phyloP scores from a whole-genome alignment of 2,113 vertebrate species.

The Aspidoscelis tigris region DNA sequence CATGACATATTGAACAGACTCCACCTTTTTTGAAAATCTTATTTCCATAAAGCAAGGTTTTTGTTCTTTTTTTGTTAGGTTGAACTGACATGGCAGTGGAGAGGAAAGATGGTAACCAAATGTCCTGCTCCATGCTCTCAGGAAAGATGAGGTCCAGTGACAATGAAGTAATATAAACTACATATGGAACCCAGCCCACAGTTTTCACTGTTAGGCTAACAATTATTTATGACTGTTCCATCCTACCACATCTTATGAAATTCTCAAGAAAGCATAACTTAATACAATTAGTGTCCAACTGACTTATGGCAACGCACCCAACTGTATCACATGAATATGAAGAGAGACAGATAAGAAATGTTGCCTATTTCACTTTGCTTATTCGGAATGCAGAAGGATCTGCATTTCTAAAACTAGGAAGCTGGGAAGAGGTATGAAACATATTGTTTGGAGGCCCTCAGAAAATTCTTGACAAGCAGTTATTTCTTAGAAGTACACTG shows the following conservation, averaged over 20 bases:
- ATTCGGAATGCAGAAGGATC: background rate
- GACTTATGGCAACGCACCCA: slow-evolving; percentile 46
- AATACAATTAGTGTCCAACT: slow-evolving; percentile 52
- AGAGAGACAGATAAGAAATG: background rate
- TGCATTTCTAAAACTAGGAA: background rate
- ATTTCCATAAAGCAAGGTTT: background rate
- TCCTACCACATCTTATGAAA: slow-evolving; percentile 32
- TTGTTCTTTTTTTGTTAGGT: background rate
- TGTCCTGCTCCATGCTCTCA: background rate
- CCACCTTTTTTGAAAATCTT: background rate
- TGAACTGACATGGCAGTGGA: background rate
- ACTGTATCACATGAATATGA: slow-evolving; percentile 41
- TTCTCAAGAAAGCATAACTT: slow-evolving; percentile 51
- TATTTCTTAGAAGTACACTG: no score
- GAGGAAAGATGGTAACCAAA: background rate
- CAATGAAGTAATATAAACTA: background rate
- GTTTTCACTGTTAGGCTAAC: background rate
- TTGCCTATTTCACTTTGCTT: slow-evolving; percentile 19
- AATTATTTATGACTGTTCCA: slow-evolving; percentile 45
- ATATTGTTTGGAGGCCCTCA: background rate
- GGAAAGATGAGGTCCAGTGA: background rate
- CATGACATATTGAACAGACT: background rate
- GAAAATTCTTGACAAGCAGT: background rate
- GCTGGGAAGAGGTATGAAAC: background rate
- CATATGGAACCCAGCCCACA: no score